Base-by-base conservation (phyloP, 2,797 vertebrate species). In the Rhinophrynus dorsalis region DNA sequence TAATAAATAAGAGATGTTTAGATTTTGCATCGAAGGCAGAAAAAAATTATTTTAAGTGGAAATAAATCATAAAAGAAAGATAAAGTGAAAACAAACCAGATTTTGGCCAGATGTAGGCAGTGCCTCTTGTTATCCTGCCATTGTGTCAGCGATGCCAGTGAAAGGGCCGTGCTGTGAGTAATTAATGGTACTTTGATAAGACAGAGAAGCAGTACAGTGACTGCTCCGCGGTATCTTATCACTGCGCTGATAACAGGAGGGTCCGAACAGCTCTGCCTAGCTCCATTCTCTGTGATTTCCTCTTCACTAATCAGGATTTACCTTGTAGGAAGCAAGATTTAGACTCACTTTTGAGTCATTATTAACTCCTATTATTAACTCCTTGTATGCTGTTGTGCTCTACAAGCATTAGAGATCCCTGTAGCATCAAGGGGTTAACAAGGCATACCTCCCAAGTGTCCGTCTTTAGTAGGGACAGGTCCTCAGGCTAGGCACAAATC, bases 81-180 rank as follows among this genome's bases (percentile, higher is more conserved):
- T 1, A 5, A 20, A 5, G 26, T 23, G 10, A 47, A 32, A 24
- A 17, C 51, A 13, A 20, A 45, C 40, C 47, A 51, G 45, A 64
- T 29, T 33, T 17, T 51, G 32, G 10, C 6, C 11, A 18, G 18
- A 48, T n/a, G 1, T 29, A 1, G 44, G 42, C 52, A 56, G 42
- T 9, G 10, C 26, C 27, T 23, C 20, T n/a, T 13, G 21, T 47
- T 47, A 59, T 68, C 55, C 55, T 50, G 55, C 27, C 32, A 68
- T 59, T 68, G 66, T 68, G 29, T 50, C 48, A 29, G 48, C n/a
- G 48, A 3, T n/a, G 27, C 23, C 48, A 29, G 48, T 27, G 48
- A 3, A 29, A 51, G 48, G 21, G 23, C 48, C n/a, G 48, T 21
- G 15, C 50, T 15, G n/a, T 32, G 26, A 18, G 18, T 26, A 13